A percentile compares a stretch with the other conserved stretches of the same genome.
Evolutionary conservation across 2,888 invertebrate species (phyloP).

Genomic region (Platerodrilus igneus): DNA sequence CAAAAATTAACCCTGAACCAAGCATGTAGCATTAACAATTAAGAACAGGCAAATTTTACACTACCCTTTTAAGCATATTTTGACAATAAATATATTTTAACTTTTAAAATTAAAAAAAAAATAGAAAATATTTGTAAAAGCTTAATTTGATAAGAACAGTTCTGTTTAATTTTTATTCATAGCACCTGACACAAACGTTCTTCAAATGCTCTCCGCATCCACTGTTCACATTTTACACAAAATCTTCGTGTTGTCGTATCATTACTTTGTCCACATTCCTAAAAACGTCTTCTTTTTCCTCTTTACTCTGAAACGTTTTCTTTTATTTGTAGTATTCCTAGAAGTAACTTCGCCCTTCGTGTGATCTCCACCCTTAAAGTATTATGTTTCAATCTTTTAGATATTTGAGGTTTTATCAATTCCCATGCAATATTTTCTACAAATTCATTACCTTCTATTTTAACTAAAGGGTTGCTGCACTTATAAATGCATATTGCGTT

Average conservation of each 20-base stretch:
- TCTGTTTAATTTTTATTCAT: too few relatives aligned
- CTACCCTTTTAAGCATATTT: too few relatives aligned
- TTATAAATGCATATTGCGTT: slow-evolving; percentile 7
- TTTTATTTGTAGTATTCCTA: slow-evolving; percentile 6
- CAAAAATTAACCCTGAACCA: too few relatives aligned
- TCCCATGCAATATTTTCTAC: slow-evolving; percentile 9
- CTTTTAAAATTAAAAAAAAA: too few relatives aligned
- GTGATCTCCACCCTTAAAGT: slow-evolving; percentile 6
- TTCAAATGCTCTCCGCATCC: slow-evolving; percentile 6
- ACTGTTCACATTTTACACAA: slow-evolving; percentile 5
- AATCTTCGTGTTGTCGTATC: slow-evolving; percentile 9
- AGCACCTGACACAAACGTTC: too few relatives aligned
- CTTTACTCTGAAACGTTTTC: slow-evolving; percentile 5
- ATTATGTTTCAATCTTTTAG: slow-evolving; percentile 7
- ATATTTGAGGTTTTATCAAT: slow-evolving; percentile 9
- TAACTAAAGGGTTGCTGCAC: slow-evolving; percentile 2
- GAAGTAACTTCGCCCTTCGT: slow-evolving; percentile 7
- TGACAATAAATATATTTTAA: too few relatives aligned
- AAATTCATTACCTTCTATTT: slow-evolving; percentile 7
- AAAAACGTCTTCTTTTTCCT: slow-evolving; percentile 7
- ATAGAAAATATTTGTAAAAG: too few relatives aligned
- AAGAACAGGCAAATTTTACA: too few relatives aligned
- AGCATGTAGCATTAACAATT: too few relatives aligned
- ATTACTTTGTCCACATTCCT: slow-evolving; percentile 7
- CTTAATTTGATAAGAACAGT: too few relatives aligned